Evolutionary conservation across 2,113 vertebrate species (phyloP).

Genomic region (Ramphastos sulfuratus): DNA sequence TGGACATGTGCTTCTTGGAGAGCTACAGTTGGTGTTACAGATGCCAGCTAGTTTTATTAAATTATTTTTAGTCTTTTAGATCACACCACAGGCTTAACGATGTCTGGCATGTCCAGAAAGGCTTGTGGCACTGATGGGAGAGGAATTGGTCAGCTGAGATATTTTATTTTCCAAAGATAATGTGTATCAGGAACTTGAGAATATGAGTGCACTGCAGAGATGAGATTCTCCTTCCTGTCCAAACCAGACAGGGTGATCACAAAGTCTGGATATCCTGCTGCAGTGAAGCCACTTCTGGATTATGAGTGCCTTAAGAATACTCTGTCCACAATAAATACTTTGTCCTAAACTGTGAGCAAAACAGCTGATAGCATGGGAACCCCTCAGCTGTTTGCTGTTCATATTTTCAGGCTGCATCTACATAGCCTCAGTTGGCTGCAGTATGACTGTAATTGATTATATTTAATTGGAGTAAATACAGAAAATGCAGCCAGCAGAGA

Average conservation of each 20-base stretch:
- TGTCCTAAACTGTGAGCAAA: neutral
- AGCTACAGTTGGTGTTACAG: neutral
- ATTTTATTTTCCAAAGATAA: neutral
- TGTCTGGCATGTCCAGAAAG: neutral
- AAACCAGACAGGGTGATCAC: neutral
- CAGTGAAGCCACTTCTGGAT: neutral
- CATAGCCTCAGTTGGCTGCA: neutral
- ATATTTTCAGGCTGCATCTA: neutral
- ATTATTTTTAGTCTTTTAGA: neutral
- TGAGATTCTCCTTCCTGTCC: neutral
- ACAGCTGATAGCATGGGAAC: neutral
- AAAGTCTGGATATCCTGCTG: neutral
- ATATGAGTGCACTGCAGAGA: neutral
- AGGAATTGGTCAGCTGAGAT: neutral
- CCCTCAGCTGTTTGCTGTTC: neutral
- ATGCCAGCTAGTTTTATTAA: neutral
- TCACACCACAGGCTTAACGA: neutral
- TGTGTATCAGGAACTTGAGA: neutral
- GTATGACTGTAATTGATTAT: neutral
- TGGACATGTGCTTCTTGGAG: neutral
- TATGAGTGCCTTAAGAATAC: neutral
- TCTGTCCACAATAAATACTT: neutral
- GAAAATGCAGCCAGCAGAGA: neutral
- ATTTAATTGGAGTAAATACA: neutral
- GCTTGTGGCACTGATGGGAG: neutral